These are phyloP conservation scores for Anoncus sp. DNA, from an alignment of 2,888 invertebrate species.

Conservation along the genomic window DNA sequence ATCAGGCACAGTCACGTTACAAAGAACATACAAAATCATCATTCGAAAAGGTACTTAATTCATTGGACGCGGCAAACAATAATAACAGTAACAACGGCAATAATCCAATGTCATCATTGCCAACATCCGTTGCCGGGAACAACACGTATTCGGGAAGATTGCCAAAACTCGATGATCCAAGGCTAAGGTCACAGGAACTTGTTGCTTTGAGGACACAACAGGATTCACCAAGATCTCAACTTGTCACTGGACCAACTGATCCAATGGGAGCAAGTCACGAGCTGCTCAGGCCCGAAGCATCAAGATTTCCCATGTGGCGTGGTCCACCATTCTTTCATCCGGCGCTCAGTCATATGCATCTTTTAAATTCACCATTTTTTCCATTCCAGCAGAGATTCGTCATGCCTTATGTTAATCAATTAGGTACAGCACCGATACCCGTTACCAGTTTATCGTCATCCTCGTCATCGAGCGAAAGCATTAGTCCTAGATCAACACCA, in stretches of 20 bases:
- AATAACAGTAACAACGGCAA: slow-evolving; percentile 69
- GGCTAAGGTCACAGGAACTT: slow-evolving; percentile 71
- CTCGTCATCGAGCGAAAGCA: slow-evolving; percentile 79
- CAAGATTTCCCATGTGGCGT: slow-evolving; percentile 79
- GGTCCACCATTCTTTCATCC: slow-evolving; percentile 79
- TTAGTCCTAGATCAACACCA: slow-evolving; percentile 78
- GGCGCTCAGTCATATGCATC: slow-evolving; percentile 78
- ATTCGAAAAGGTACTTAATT: slow-evolving; percentile 78
- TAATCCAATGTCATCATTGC: slow-evolving; percentile 63
- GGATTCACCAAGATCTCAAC: slow-evolving; percentile 66
- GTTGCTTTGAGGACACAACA: slow-evolving; percentile 70
- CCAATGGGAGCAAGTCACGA: slow-evolving; percentile 73
- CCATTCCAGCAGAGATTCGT: slow-evolving; percentile 79
- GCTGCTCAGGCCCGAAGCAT: slow-evolving; percentile 77
- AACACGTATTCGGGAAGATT: slow-evolving; percentile 74
- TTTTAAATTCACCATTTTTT: slow-evolving; percentile 79
- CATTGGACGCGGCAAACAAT: slow-evolving; percentile 78
- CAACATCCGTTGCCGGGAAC: slow-evolving; percentile 67
- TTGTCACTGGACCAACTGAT: slow-evolving; percentile 70
- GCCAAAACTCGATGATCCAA: slow-evolving; percentile 71
- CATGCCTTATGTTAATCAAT: slow-evolving; percentile 78
- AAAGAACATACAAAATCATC: slow-evolving; percentile 77
- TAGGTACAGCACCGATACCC: slow-evolving; percentile 71
- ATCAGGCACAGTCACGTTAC: slow-evolving; percentile 76
- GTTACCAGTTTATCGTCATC: slow-evolving; percentile 75